Conservation (phyloP, 1,140 invertebrate species). For the Arion vulgaris region DNA sequence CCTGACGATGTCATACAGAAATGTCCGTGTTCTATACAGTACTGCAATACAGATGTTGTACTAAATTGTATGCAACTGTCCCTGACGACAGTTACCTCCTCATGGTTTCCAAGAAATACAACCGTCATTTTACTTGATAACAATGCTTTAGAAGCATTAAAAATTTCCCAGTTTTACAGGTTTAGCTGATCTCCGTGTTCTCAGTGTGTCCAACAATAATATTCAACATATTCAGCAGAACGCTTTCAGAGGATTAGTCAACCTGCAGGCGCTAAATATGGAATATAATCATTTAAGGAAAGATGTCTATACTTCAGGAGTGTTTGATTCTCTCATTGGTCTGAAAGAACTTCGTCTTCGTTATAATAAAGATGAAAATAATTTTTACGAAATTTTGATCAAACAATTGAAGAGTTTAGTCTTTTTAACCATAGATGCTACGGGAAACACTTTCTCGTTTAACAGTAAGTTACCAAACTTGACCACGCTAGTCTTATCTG, state of each 20-base stretch:
- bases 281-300: background rate
- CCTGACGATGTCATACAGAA: background rate
- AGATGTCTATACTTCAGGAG: background rate
- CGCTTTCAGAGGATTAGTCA: background rate
- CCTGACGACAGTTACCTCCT: background rate
- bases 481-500: background rate
- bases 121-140: background rate
- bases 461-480: background rate
- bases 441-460: background rate
- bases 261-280: background rate
- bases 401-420: background rate
- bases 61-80: background rate
- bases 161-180: background rate
- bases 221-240: background rate
- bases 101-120: constrained; percentile 5
- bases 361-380: background rate
- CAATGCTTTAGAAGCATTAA: background rate
- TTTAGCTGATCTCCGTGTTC: background rate
- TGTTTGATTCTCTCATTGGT: background rate
- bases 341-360: background rate
- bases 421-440: background rate
- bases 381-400: background rate
- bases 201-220: background rate
- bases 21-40: background rate
- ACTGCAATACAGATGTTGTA: background rate